A percentile compares a stretch with the other conserved stretches of the same genome.
Conservation (phyloP, 2,113 vertebrate species). For the Azemiops feae region DNA sequence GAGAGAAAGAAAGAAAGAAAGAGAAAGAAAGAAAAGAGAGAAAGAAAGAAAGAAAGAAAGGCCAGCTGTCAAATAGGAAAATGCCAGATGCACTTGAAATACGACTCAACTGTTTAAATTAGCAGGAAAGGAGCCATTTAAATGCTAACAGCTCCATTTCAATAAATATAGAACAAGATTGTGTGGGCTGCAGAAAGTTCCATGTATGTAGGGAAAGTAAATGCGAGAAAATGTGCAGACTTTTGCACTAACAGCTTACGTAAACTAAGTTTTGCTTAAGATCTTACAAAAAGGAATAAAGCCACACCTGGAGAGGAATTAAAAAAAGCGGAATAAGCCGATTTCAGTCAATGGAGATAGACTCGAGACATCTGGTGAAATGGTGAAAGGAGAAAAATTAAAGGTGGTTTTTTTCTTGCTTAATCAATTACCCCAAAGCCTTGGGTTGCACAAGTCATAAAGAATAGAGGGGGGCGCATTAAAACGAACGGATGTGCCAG, state of each 20-base stretch:
- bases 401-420: not conserved
- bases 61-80: not conserved
- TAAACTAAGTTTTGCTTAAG: not conserved
- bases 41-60: not conserved
- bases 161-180: not conserved
- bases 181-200: not conserved
- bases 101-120: not conserved
- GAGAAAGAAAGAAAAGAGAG: rapidly evolving
- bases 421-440: not conserved
- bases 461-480: not conserved
- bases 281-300: not conserved
- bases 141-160: not conserved
- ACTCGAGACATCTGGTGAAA: not conserved
- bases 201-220: not conserved
- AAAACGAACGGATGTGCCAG: not conserved
- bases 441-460: not conserved
- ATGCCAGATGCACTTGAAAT: not conserved
- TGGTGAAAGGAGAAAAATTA: not conserved
- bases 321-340: not conserved
- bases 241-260: not conserved
- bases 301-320: not conserved
- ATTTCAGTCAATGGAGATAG: not conserved
- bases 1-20: too few species aligned
- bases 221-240: not conserved
- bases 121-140: not conserved